A percentile compares a stretch with the other conserved stretches of the same genome.
Evolutionary conservation across 2,888 invertebrate species (phyloP).

Genomic region (Silvanus unidentatus): DNA sequence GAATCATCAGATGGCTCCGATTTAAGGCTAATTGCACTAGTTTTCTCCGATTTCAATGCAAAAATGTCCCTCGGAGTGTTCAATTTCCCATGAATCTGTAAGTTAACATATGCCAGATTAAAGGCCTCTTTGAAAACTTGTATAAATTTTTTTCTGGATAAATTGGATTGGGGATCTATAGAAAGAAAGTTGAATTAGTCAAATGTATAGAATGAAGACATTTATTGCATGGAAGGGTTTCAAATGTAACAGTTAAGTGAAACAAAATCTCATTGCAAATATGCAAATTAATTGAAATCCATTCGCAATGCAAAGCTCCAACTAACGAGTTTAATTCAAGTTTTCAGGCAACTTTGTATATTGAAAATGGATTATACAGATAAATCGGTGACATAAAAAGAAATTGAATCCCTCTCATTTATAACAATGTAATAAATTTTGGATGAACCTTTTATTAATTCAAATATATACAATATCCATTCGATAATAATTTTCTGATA

Average conservation of each 20-base stretch:
- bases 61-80: constrained; percentile 35
- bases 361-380: too few relatives aligned
- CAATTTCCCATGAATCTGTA: constrained; percentile 31
- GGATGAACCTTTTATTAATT: constrained; percentile 36
- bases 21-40: constrained; percentile 11
- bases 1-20: background rate
- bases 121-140: constrained; percentile 38
- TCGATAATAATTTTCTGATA: constrained; percentile 39
- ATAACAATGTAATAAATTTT: background rate
- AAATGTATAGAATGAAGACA: too few relatives aligned
- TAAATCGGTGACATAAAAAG: too few relatives aligned
- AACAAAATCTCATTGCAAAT: too few relatives aligned
- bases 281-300: too few relatives aligned
- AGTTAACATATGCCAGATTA: constrained; percentile 32
- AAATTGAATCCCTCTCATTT: too few relatives aligned
- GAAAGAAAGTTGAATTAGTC: too few relatives aligned
- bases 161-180: constrained; percentile 33
- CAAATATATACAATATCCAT: constrained; percentile 40
- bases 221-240: too few relatives aligned
- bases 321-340: too few relatives aligned
- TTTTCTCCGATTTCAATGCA: constrained; percentile 13
- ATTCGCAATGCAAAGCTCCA: too few relatives aligned
- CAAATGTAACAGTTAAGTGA: too few relatives aligned
- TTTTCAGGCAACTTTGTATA: too few relatives aligned
- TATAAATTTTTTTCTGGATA: constrained; percentile 35